Conservation (phyloP, 2,113 vertebrate genomes). For the Manacus vitellinus region DNA sequence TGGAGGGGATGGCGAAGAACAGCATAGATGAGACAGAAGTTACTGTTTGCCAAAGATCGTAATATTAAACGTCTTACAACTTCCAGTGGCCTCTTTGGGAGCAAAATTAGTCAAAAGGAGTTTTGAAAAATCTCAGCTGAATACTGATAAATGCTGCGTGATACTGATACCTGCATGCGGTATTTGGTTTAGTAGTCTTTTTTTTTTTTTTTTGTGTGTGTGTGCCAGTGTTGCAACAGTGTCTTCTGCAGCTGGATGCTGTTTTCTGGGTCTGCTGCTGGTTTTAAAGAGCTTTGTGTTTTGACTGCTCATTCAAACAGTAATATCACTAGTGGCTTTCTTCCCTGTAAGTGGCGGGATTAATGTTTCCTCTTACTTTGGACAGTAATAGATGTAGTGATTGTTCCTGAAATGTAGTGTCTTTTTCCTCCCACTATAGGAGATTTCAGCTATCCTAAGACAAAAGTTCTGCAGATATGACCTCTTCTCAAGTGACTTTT, state of each 20-base stretch:
- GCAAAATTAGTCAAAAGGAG: background rate
- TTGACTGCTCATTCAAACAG: background rate
- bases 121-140: background rate
- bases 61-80: background rate
- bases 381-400: background rate
- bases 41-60: background rate
- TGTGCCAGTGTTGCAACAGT: background rate
- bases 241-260: background rate
- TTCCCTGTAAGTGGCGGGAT: background rate
- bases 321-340: background rate
- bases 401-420: background rate
- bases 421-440: background rate
- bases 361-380: background rate
- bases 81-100: background rate
- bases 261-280: background rate
- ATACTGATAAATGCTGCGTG: background rate
- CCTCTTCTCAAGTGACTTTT: conserved; percentile 83
- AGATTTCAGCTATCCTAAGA: background rate
- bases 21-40: background rate
- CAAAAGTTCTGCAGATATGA: conserved; percentile 77
- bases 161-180: background rate
- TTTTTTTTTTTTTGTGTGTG: background rate
- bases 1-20: background rate
- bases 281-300: background rate
- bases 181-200: background rate